Evolutionary conservation across 2,888 invertebrate species (phyloP).

Genomic region (Embidobia sp.): DNA sequence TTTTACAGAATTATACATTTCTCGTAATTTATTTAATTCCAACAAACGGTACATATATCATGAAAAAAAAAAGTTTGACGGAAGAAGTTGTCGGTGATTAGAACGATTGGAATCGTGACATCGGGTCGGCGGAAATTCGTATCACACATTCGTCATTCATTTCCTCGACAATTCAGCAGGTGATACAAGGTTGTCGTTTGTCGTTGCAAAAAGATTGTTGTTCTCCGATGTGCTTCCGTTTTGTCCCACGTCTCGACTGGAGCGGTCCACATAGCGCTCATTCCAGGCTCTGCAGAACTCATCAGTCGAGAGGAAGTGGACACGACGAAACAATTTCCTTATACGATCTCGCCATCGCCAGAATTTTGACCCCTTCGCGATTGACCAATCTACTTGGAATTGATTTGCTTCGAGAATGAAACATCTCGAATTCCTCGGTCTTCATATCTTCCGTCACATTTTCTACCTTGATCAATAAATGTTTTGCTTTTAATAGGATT

Average conservation of each 20-base stretch:
- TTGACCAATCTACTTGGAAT: slow-evolving; percentile 80
- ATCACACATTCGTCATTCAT: slow-evolving; percentile 63
- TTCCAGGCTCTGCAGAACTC: slow-evolving; percentile 77
- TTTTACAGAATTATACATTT: too few relatives aligned
- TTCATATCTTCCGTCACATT: not conserved
- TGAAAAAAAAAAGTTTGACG: not conserved
- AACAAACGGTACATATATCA: too few relatives aligned
- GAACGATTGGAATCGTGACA: slow-evolving; percentile 39
- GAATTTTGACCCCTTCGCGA: slow-evolving; percentile 76
- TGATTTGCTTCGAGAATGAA: slow-evolving; percentile 61
- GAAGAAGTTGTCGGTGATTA: slow-evolving; percentile 35
- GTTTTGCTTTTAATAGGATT: not conserved
- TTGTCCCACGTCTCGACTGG: slow-evolving; percentile 63
- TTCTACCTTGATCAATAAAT: not conserved
- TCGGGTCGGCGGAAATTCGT: slow-evolving; percentile 46
- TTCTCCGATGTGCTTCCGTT: slow-evolving; percentile 64
- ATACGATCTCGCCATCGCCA: slow-evolving; percentile 70
- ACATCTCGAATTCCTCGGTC: slow-evolving; percentile 35
- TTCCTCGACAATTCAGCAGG: slow-evolving; percentile 64
- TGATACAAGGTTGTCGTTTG: slow-evolving; percentile 56
- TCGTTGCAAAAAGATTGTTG: slow-evolving; percentile 63
- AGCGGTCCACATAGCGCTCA: slow-evolving; percentile 55
- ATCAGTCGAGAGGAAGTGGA: slow-evolving; percentile 81
- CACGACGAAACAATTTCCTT: slow-evolving; percentile 82
- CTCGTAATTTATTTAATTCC: too few relatives aligned